Evolutionary conservation across 2,888 invertebrate genomes (phyloP), one percentile per base, ranked within the genome.

Genomic region (Tanypteryx hageni): DNA sequence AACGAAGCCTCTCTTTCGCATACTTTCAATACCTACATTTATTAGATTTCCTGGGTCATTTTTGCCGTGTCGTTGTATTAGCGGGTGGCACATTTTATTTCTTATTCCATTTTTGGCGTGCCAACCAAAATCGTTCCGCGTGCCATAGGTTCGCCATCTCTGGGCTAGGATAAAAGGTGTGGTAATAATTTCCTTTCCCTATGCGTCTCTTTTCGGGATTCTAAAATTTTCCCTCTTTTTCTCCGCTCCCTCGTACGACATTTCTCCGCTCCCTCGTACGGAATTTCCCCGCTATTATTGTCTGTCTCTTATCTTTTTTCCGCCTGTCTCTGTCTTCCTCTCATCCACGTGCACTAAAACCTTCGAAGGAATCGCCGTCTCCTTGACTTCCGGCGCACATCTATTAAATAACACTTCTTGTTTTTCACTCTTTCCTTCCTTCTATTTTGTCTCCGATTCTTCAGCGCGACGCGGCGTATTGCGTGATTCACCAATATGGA

Each of bases 311-410:
- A 44, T 44, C 44, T 44, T 1, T 44, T 31, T 18, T 14, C 16
- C 11, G 8, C 16, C 8, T 44, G 82, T 31, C 31, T 82, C 82
- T 82, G 16, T 5, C 56, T 81, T 14, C 56, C 82, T 18, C 82
- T 82, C 56, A 44, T 18, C 44, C 82, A 13, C 44, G 85, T 58
- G 22, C n/a, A 31, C 58, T 13, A n/a, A 85, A 22, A 58, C 14
- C 57, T 58, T 85, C 85, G 57, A n/a, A 59, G 58, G 58, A 58
- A 58, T 22, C 56, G 58, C n/a, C 57, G 85, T 85, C 85, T 85
- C 85, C 58, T 22, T 85, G 22, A 59, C 57, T 58, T 9, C 14
- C 7, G 58, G 18, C 22, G 18, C 82, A 9, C 82, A n/a, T 31
- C 31, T 27, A 9, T 27, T 27, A 82, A 82, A 31, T 31, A 22